A percentile compares a stretch with the other conserved stretches of the same genome.
Evolutionary conservation across 2,888 invertebrate genomes (phyloP).

Genomic region (Cephonodes hylas): DNA sequence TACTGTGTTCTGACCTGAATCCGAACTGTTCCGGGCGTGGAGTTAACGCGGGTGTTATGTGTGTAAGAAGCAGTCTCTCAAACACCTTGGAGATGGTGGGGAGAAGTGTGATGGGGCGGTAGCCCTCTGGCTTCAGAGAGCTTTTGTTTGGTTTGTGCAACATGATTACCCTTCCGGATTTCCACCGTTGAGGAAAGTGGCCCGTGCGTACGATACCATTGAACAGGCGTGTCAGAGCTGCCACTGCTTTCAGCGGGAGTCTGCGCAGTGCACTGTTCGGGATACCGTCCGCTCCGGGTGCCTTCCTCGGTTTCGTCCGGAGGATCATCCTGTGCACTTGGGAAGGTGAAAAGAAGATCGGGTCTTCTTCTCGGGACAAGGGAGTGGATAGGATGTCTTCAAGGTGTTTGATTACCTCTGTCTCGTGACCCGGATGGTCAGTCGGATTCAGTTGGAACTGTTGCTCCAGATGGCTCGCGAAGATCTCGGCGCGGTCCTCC

Average conservation of each 20-base stretch:
- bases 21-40: too few species aligned
- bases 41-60: too few species aligned
- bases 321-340: not conserved
- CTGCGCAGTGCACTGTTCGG: not conserved
- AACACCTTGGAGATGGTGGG: too few species aligned
- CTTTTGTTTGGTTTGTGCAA: too few species aligned
- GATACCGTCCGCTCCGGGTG: not conserved
- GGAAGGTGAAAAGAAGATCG: not conserved
- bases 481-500: not conserved
- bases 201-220: too few species aligned
- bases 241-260: not conserved
- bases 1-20: too few species aligned
- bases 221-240: not conserved
- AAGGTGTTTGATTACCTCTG: not conserved
- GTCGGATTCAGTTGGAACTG: not conserved
- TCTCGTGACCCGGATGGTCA: not conserved
- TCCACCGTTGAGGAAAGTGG: too few species aligned
- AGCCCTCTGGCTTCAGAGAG: too few species aligned
- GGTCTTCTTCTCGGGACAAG: not conserved
- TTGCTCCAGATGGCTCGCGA: not conserved
- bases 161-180: too few species aligned
- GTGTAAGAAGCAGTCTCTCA: too few species aligned
- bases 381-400: not conserved
- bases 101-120: too few species aligned
- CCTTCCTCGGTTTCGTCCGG: not conserved